Percentiles rank a stretch among this genome's conserved stretches.
Conservation (phyloP, 2,113 vertebrate genomes). For the Aramus guarauna region DNA sequence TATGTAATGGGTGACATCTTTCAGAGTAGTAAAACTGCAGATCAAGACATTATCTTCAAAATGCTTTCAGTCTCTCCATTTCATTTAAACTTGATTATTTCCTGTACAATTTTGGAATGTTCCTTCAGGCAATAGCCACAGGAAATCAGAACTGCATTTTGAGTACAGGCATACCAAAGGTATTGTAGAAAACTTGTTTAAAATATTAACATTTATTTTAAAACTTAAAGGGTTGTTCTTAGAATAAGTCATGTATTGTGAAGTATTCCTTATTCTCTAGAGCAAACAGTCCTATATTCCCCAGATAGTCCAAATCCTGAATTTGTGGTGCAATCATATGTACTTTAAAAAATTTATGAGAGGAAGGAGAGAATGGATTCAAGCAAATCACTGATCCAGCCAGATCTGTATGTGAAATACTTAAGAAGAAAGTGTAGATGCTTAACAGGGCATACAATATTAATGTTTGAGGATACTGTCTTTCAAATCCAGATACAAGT, state of each 20-base stretch:
- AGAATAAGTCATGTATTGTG: not conserved
- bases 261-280: not conserved
- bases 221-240: not conserved
- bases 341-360: not conserved
- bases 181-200: not conserved
- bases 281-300: not conserved
- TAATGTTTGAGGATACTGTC: not conserved
- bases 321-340: not conserved
- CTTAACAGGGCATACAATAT: not conserved
- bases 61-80: not conserved
- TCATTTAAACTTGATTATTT: not conserved
- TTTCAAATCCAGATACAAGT: not conserved
- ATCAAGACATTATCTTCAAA: not conserved
- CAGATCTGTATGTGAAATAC: not conserved
- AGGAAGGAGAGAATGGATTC: not conserved
- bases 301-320: not conserved
- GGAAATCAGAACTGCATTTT: not conserved
- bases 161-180: not conserved
- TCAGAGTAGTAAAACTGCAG: not conserved
- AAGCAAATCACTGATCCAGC: not conserved
- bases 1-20: not conserved
- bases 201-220: not conserved
- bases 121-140: not conserved
- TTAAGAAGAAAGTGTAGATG: not conserved
- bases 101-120: not conserved